Evolutionary conservation across 2,113 vertebrate species (phyloP).

Genomic region (Erythrolamprus reginae): DNA sequence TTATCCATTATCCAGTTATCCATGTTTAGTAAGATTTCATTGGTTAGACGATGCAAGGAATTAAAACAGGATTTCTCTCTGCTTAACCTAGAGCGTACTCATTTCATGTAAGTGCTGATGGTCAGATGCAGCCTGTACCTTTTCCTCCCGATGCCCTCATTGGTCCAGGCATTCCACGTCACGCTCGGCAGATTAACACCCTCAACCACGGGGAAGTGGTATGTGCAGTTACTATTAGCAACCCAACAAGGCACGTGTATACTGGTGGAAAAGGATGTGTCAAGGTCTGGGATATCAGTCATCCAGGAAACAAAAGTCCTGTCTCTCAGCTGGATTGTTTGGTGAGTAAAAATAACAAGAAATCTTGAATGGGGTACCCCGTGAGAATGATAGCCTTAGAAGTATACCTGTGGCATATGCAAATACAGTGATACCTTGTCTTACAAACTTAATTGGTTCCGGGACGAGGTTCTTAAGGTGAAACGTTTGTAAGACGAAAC

Average conservation of each 20-base stretch:
- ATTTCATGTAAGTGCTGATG: conserved; percentile 80
- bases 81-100: conserved; percentile 71
- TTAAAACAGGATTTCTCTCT: background rate
- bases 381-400: background rate
- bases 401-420: background rate
- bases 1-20: no score
- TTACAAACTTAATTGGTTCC: no score
- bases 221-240: conserved; percentile 82
- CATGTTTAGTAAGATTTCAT: background rate
- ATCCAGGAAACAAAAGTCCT: conserved; percentile 81
- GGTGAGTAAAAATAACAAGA: conserved; percentile 60
- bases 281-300: conserved; percentile 83
- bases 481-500: no score
- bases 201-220: conserved; percentile 80
- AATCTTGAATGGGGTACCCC: background rate
- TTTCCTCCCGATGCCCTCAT: conserved; percentile 82
- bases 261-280: conserved; percentile 80
- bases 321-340: conserved; percentile 82
- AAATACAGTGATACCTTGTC: no score
- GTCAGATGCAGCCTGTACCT: conserved; percentile 82
- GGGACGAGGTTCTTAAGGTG: no score
- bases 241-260: conserved; percentile 78
- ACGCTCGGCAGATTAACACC: conserved; percentile 81
- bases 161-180: conserved; percentile 78
- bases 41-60: background rate